These are phyloP conservation scores for Spicauda simplicius DNA, from an alignment of 2,888 invertebrate species.

Conservation along the genomic window DNA sequence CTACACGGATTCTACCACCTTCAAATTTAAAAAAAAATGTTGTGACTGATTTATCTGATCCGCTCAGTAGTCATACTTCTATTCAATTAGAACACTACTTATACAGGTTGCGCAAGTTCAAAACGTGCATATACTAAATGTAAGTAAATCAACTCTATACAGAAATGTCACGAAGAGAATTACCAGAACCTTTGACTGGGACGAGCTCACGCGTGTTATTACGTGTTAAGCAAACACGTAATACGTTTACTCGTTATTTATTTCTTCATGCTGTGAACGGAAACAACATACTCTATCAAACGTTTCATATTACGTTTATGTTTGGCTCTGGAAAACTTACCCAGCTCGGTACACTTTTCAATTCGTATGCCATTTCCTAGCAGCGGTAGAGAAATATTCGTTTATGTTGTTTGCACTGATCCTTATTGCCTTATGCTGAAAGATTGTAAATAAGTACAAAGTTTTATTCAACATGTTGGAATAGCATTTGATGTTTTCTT, in stretches of 20 bases:
- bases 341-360: not conserved
- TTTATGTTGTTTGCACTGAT: not conserved
- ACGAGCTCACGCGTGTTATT: conserved; percentile 34
- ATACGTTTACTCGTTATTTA: conserved; percentile 29
- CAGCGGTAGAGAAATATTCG: not conserved
- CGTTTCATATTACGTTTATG: conserved; percentile 22
- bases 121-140: conserved; percentile 25
- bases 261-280: conserved; percentile 31
- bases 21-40: too few relatives aligned
- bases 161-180: conserved; percentile 29
- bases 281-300: conserved; percentile 30
- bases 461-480: not conserved
- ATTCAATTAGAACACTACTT: not conserved
- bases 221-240: conserved; percentile 31
- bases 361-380: not conserved
- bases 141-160: conserved; percentile 28
- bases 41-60: too few relatives aligned
- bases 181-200: conserved; percentile 32
- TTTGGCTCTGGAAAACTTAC: conserved; percentile 11
- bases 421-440: not conserved
- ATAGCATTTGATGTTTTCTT: too few relatives aligned
- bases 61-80: too few relatives aligned
- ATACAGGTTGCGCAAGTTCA: not conserved
- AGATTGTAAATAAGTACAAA: not conserved
- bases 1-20: too few relatives aligned